Evolutionary conservation across 2,113 vertebrate genomes (phyloP), one percentile per base, ranked within the genome.

Genomic region (Protobothrops flavoviridis): DNA sequence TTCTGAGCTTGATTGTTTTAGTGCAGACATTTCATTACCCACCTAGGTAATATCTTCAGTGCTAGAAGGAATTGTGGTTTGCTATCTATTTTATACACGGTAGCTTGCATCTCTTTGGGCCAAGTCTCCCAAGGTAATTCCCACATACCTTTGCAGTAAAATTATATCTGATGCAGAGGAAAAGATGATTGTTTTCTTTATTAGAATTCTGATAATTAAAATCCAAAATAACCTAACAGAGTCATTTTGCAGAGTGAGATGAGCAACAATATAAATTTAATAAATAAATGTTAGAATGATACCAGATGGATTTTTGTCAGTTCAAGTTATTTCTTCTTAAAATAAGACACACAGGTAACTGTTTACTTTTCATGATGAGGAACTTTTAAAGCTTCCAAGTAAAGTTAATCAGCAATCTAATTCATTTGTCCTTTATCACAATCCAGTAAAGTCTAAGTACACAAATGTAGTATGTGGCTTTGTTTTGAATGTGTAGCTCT

Each of bases 401-500:
- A 33, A 45, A 52, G 92, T 90, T 93, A 93, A 93, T 90, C 92
- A 93, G 24, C 69, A 93, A 90, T 64, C 57, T 23, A 53, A n/a
- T 69, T 88, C 26, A 93, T 85, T 94, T 92, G n/a, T n/a, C 52
- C 55, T 23, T 61, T 94, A 39, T 91, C 13, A 89, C 87, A 92
- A 93, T 93, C 20, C 10, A 88, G 55, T 92, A 91, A 23, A 94
- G 92, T 0, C 5, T 2, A 52, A 53, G 89, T 52, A 9, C 55
- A 85, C 21, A 93, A 61, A 55, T 88, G 43, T 87, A 94, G 91
- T 12, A 69, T 2, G 55, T 33, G 89, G 3, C 61, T 94, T 24
- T 61, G 92, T 94, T 93, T 90, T 89, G 39, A 87, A 43, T 91
- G 26, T 48, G 91, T 94, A 91, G 69, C 50, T 26, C 90, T 91